Evolutionary conservation across 2,113 vertebrate genomes (phyloP).

Genomic region (Scopus umbretta): DNA sequence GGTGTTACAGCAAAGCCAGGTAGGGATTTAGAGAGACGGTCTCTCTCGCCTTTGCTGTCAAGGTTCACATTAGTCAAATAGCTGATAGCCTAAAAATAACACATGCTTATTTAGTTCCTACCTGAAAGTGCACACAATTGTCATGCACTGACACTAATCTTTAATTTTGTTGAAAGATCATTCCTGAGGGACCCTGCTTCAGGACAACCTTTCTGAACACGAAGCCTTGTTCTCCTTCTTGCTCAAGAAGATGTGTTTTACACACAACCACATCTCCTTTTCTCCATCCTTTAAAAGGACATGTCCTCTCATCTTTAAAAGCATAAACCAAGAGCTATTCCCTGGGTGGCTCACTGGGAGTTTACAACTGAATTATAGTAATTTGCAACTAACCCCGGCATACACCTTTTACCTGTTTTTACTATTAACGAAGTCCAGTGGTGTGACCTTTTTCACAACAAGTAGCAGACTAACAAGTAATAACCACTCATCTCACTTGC

Average conservation of each 20-base stretch:
- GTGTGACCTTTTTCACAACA: not conserved
- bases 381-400: conserved; percentile 22
- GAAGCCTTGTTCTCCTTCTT: not conserved
- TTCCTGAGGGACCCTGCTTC: not conserved
- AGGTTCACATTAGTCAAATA: not conserved
- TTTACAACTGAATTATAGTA: not conserved
- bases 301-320: not conserved
- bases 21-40: not conserved
- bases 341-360: not conserved
- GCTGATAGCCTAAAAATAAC: not conserved
- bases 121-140: not conserved
- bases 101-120: not conserved
- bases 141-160: not conserved
- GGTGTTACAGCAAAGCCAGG: not conserved
- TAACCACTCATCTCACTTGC: not conserved
- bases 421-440: not conserved
- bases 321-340: not conserved
- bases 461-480: not conserved
- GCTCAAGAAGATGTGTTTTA: not conserved
- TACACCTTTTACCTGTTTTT: not conserved
- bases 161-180: not conserved
- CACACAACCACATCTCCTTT: not conserved
- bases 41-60: not conserved
- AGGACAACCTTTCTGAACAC: not conserved
- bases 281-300: not conserved